phyloP scores from a whole-genome alignment of 2,113 vertebrate species.

The Microcebus griseorufus region DNA sequence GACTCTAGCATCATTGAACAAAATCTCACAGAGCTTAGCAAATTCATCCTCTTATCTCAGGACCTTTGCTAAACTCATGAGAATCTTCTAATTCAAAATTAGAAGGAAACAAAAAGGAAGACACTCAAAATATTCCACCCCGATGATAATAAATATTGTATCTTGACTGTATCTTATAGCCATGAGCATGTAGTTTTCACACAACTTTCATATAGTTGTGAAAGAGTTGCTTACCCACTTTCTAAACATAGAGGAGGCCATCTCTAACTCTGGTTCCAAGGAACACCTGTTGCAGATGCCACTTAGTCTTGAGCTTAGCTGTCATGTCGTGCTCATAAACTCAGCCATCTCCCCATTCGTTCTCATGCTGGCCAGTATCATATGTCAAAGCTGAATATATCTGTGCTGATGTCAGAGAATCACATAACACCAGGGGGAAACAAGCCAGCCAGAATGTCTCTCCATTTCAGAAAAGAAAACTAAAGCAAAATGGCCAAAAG shows the following conservation, averaged over 20 bases:
- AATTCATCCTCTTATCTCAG: not conserved
- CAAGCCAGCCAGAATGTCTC: slow-evolving; percentile 58
- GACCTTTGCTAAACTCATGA: not conserved
- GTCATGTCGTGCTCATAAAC: not conserved
- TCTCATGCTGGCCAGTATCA: slow-evolving; percentile 38
- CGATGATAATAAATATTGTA: not conserved
- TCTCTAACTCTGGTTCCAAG: not conserved
- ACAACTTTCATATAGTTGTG: not conserved
- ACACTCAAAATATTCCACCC: not conserved
- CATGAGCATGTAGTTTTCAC: not conserved
- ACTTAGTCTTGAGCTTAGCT: slow-evolving; percentile 24
- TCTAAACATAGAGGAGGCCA: slow-evolving; percentile 48
- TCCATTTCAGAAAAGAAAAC: slow-evolving; percentile 57
- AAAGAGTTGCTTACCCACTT: not conserved
- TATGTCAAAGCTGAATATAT: slow-evolving; percentile 64
- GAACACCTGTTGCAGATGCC: slow-evolving; percentile 62
- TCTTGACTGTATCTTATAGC: not conserved
- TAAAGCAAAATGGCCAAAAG: slow-evolving; percentile 28
- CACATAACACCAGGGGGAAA: slow-evolving; percentile 35
- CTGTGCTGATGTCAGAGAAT: slow-evolving; percentile 70
- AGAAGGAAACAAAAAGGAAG: not conserved
- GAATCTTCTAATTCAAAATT: slow-evolving; percentile 14
- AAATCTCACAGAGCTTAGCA: not conserved
- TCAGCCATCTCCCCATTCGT: not conserved
- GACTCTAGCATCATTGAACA: not conserved